A percentile compares a stretch with the other conserved stretches of the same genome.
Evolutionary conservation across 2,113 vertebrate species (phyloP).

Genomic region (Rhagologus leucostigma): DNA sequence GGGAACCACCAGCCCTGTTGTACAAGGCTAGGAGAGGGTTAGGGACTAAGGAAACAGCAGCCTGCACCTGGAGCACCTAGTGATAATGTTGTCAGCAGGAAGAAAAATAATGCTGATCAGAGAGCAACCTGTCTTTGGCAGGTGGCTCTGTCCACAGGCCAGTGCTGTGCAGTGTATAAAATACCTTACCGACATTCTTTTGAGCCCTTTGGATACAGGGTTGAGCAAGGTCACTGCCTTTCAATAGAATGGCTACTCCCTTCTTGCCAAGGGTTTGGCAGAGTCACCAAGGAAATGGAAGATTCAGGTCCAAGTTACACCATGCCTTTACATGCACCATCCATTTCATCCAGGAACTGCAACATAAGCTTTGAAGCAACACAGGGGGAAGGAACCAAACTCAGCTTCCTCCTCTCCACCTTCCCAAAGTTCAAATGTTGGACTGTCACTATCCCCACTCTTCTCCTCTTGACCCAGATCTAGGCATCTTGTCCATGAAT

Average conservation of each 20-base stretch:
- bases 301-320: neutral
- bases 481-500: neutral
- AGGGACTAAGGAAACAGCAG: neutral
- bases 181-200: neutral
- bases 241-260: neutral
- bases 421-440: neutral
- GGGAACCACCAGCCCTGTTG: neutral
- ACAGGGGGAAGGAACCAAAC: neutral
- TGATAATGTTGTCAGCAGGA: neutral
- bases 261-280: neutral
- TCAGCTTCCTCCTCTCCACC: neutral
- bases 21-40: neutral
- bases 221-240: neutral
- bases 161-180: fast-evolving
- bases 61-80: neutral
- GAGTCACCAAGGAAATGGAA: neutral
- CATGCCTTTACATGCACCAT: neutral
- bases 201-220: neutral
- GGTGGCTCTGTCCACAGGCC: neutral
- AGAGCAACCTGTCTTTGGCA: neutral
- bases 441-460: neutral
- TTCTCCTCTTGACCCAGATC: neutral
- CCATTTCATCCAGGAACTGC: neutral
- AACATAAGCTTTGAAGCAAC: neutral
- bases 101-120: neutral